Conservation (phyloP, 2,888 invertebrate genomes). For the Drosophila percnosoma region DNA sequence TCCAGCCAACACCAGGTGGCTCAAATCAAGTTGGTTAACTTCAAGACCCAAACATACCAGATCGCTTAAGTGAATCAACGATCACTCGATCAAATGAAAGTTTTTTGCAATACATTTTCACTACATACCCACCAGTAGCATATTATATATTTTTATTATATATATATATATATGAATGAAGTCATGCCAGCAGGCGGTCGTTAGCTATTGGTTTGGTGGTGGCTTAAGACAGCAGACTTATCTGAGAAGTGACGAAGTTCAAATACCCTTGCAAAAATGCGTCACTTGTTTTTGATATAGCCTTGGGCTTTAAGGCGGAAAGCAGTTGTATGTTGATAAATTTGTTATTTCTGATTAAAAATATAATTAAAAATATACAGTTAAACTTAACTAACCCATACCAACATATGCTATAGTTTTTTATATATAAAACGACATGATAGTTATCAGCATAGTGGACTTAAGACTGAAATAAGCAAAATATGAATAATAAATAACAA, state of each 20-base stretch:
- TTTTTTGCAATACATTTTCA: constrained; percentile 17
- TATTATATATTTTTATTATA: not conserved
- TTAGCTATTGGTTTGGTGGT: constrained; percentile 51
- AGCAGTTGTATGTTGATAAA: not conserved
- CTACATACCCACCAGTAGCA: not conserved
- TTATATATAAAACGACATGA: too few species aligned
- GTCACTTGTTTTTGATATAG: not conserved
- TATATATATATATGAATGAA: constrained; percentile 26
- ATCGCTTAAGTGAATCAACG: constrained; percentile 12
- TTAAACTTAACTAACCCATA: not conserved
- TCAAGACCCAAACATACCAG: constrained; percentile 7
- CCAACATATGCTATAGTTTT: not conserved
- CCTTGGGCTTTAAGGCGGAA: not conserved
- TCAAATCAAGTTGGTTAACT: not conserved
- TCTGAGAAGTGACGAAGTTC: not conserved
- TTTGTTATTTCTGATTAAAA: not conserved
- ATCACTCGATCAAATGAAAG: constrained; percentile 3
- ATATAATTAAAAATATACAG: not conserved
- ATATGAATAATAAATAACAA: not conserved
- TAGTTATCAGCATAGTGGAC: too few species aligned
- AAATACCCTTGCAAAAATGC: not conserved
- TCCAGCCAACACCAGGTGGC: not conserved
- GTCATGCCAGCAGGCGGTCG: constrained; percentile 63
- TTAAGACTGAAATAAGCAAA: too few species aligned
- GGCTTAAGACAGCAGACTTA: constrained; percentile 15